These are phyloP conservation scores for Montipora sp. DNA, from an alignment of 64 coral and sea anemone species.

Conservation along the genomic window DNA sequence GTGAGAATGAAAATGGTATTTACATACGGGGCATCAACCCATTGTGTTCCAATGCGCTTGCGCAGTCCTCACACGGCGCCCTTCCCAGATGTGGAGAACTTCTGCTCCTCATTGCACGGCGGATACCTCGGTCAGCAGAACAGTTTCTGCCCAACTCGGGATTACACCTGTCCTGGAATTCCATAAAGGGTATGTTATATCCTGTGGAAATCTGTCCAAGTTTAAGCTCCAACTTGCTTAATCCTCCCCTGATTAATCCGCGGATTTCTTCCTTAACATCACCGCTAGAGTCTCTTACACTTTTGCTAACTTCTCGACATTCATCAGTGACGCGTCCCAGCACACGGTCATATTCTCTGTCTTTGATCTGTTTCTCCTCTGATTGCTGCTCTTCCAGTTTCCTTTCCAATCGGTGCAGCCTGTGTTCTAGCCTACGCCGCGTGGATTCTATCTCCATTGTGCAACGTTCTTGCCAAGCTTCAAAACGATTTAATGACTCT, in stretches of 20 bases:
- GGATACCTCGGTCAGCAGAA: background rate
- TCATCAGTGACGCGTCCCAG: conserved; percentile 64
- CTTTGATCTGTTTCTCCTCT: conserved; percentile 61
- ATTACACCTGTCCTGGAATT: conserved; percentile 32
- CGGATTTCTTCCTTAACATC: conserved; percentile 78
- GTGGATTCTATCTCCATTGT: conserved; percentile 81
- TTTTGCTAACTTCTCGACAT: conserved; percentile 70
- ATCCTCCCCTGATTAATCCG: conserved; percentile 63
- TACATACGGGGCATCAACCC: conserved; percentile 6
- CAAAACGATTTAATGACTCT: conserved; percentile 59
- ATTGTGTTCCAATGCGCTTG: background rate
- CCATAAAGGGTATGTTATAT: conserved; percentile 37
- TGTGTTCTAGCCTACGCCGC: conserved; percentile 82
- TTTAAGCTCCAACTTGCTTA: conserved; percentile 72
- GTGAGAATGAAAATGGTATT: background rate
- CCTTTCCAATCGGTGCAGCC: conserved; percentile 70
- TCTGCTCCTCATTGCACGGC: conserved; percentile 15
- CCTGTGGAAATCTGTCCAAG: conserved; percentile 56
- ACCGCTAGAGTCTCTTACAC: conserved; percentile 58
- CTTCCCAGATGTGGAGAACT: conserved; percentile 44
- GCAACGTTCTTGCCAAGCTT: conserved; percentile 88
- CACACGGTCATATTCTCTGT: conserved; percentile 58
- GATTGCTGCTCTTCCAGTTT: conserved; percentile 78
- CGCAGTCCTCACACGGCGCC: conserved; percentile 34
- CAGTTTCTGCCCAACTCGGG: conserved; percentile 31